These are phyloP conservation scores for Sympetrum striolatum DNA, from an alignment of 2,888 invertebrate species.

Conservation along the genomic window DNA sequence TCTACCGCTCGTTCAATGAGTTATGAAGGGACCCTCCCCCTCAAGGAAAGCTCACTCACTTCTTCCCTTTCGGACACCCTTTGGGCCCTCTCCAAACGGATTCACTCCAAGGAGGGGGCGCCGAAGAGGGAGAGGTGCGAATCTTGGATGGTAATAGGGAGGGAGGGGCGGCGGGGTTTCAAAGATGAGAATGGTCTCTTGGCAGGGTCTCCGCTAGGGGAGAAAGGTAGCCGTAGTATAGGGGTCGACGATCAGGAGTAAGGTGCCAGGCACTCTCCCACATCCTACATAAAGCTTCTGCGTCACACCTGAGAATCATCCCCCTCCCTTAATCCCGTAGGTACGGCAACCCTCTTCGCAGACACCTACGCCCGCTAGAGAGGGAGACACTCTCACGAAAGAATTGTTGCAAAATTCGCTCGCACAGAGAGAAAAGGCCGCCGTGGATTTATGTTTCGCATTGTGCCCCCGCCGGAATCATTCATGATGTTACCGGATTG, in stretches of 20 bases:
- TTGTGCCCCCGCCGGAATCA: neutral
- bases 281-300: neutral
- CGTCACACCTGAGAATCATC: neutral
- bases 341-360: neutral
- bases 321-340: neutral
- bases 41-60: neutral
- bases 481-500: neutral
- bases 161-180: neutral
- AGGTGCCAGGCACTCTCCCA: neutral
- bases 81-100: neutral
- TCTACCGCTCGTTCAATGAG: neutral
- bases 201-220: neutral
- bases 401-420: neutral
- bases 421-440: neutral
- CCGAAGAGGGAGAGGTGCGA: neutral
- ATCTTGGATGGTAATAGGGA: neutral
- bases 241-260: conserved; percentile 3
- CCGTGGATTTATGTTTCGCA: neutral
- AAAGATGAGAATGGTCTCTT: neutral
- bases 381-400: neutral
- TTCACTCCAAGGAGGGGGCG: conserved; percentile 3
- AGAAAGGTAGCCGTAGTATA: neutral
- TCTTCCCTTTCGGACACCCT: neutral
- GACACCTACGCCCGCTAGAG: too few relatives aligned
- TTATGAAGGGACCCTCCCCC: neutral